Evolutionary conservation across 2,888 invertebrate genomes (phyloP), one percentile per base, ranked within the genome.

Genomic region (Nomada ruficornis): DNA sequence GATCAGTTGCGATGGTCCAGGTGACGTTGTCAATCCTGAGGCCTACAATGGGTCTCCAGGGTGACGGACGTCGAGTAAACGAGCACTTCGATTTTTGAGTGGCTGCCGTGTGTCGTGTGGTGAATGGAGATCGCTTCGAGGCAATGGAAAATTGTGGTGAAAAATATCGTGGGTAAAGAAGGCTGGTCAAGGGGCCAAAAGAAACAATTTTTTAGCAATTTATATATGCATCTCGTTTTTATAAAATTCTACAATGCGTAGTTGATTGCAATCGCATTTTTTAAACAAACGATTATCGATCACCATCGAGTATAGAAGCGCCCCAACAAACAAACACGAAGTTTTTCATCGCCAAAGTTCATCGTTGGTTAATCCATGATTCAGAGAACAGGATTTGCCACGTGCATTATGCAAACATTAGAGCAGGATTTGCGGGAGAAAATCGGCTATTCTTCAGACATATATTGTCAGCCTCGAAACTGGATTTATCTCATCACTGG

Each of bases 361-460:
- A 59, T 67, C 83, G 86, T 86, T 89, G 86, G 88, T 91, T 90
- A 89, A 91, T 90, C 89, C 87, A 70, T 80, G 80, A 88, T 86
- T 80, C 74, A 73, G 73, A 62, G 59, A 67, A 36, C 71, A n/a
- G 82, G 81, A 84, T 86, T 84, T 86, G 73, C 80, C 87, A 75
- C 75, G 83, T 70, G 82, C 81, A 86, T 89, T 87, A 80, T 75
- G 81, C 79, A 82, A 87, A 83, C 88, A 70, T 77, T 69, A 63
- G 68, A 68, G 44, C 7, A 42, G 50, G 68, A 69, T 77, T 42
- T 50, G 26, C 18, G 7, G 62, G 47, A 55, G 55, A 77, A 60
- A 63, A 69, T 52, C n/a, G 5, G 23, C 13, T 50, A 52, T 47
- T 11, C 29, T 36, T 20, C 20, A 44, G 13, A 23, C 47, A 78